These are phyloP conservation scores for Nylanderia fulva DNA, from an alignment of 1,140 invertebrate genomes.

Conservation along the genomic window DNA sequence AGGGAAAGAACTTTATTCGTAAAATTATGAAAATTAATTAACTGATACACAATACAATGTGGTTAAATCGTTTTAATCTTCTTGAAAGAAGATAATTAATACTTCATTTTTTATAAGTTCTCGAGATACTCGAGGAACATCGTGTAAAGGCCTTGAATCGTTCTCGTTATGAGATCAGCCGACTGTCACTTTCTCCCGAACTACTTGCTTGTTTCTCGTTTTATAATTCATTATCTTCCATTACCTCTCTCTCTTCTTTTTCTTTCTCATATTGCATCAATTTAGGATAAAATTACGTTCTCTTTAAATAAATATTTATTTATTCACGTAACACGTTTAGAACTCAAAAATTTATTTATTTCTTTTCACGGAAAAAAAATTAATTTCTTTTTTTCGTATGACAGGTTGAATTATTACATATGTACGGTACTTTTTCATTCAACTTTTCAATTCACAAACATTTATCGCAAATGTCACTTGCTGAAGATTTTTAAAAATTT, in stretches of 20 bases:
- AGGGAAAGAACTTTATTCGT: neutral
- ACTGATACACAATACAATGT: neutral
- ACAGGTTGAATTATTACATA: conserved; percentile 24
- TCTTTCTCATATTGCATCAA: neutral
- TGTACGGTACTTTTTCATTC: conserved; percentile 24
- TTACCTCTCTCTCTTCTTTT: neutral
- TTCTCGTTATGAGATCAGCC: conserved; percentile 14
- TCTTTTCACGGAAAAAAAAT: conserved; percentile 24
- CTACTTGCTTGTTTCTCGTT: conserved; percentile 19
- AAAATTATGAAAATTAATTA: conserved; percentile 18
- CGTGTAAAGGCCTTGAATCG: conserved; percentile 44
- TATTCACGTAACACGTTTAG: neutral
- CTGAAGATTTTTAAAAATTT: conserved; percentile 37
- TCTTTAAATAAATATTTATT: neutral
- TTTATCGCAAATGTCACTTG: conserved; percentile 47
- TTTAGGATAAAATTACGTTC: neutral
- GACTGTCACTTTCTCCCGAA: conserved; percentile 58
- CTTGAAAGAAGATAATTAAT: neutral
- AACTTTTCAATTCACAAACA: conserved; percentile 45
- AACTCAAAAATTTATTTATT: neutral
- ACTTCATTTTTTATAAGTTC: neutral
- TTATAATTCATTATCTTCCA: conserved; percentile 9
- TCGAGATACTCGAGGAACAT: conserved; percentile 13
- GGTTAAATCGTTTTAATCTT: conserved; percentile 10
- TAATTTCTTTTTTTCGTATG: conserved; percentile 25